These are phyloP conservation scores for Gymnoscelis rufifasciata DNA, from an alignment of 2,888 invertebrate genomes.

Conservation along the genomic window DNA sequence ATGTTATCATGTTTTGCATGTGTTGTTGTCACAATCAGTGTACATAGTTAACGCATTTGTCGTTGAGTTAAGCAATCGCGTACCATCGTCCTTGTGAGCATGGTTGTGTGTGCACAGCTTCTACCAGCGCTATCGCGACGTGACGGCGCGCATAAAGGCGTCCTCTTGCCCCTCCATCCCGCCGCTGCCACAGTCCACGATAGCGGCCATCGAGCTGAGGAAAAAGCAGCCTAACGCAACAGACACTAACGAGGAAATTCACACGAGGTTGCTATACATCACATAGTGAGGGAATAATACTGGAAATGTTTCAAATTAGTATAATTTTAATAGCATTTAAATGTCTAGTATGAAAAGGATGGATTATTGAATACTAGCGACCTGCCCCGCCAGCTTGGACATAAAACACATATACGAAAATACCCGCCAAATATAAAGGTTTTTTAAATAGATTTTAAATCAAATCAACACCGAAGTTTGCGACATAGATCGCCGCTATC, in stretches of 20 bases:
- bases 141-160: constrained; percentile 93
- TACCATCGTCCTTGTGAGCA: constrained; percentile 25
- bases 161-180: constrained; percentile 88
- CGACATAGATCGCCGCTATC: too few relatives aligned
- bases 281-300: constrained; percentile 12
- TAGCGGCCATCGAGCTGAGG: constrained; percentile 49
- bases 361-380: too few relatives aligned
- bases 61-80: constrained; percentile 6
- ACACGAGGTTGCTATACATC: constrained; percentile 66
- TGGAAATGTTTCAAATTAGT: constrained; percentile 3
- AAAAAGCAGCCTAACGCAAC: constrained; percentile 57
- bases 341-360: too few relatives aligned
- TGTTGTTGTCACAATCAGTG: too few relatives aligned
- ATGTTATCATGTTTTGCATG: too few relatives aligned
- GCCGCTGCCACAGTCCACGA: constrained; percentile 73
- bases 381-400: too few relatives aligned
- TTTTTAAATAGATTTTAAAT: too few relatives aligned
- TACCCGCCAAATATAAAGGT: too few relatives aligned
- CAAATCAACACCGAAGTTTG: too few relatives aligned
- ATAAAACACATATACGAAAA: too few relatives aligned
- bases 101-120: constrained; percentile 82
- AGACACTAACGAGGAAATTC: constrained; percentile 64
- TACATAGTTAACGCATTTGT: too few relatives aligned
- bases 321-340: too few relatives aligned
- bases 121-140: constrained; percentile 92